Evolutionary conservation across 2,888 invertebrate genomes (phyloP).

Genomic region (Sialis fuliginosa): DNA sequence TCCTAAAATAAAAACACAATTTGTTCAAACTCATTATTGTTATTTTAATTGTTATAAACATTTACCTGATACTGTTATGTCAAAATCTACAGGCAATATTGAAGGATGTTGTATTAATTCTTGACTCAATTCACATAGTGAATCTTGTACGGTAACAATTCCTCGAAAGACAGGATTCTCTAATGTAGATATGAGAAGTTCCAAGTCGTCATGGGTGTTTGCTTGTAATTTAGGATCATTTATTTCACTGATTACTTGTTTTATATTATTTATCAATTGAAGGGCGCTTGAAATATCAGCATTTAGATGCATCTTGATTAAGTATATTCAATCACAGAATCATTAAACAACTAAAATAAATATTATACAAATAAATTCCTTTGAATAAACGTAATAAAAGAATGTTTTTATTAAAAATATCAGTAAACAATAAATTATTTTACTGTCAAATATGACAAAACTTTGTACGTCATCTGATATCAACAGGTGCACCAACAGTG

Average conservation of each 20-base stretch:
- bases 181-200: constrained; percentile 61
- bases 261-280: constrained; percentile 75
- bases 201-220: constrained; percentile 59
- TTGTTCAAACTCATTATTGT: not conserved
- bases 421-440: too few relatives aligned
- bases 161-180: constrained; percentile 85
- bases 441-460: too few relatives aligned
- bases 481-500: too few relatives aligned
- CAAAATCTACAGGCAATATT: constrained; percentile 83
- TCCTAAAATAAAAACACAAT: constrained; percentile 13
- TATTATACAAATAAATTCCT: too few relatives aligned
- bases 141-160: constrained; percentile 82
- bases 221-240: constrained; percentile 67
- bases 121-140: constrained; percentile 68
- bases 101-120: constrained; percentile 83
- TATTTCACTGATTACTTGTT: constrained; percentile 66
- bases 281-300: constrained; percentile 78
- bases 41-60: not conserved
- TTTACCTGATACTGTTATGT: constrained; percentile 62
- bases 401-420: too few relatives aligned
- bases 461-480: too few relatives aligned
- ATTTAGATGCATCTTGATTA: constrained; percentile 31
- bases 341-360: too few relatives aligned
- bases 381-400: too few relatives aligned
- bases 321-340: not conserved